phyloP scores from a whole-genome alignment of 2,888 invertebrate species.

The Euplexia lucipara region DNA sequence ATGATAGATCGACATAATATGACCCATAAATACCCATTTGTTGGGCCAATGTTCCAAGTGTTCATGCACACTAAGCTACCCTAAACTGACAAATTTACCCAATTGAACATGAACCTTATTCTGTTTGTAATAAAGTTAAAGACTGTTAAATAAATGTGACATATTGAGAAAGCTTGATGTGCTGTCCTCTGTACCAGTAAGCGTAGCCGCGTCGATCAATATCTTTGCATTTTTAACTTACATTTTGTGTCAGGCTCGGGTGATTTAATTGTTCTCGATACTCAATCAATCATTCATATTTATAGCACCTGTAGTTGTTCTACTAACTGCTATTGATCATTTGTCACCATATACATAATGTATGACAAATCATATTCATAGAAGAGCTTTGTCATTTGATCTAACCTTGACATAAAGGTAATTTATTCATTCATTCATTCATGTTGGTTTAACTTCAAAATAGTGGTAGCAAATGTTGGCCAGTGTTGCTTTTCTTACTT shows the following conservation, averaged over 20 bases:
- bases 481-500: conserved; percentile 22
- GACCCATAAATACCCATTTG: conserved; percentile 35
- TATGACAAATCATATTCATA: background rate
- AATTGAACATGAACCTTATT: too few relatives aligned
- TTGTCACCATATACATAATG: conserved; percentile 5
- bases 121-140: too few relatives aligned
- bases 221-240: conserved; percentile 1
- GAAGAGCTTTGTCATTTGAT: conserved; percentile 9
- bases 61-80: too few relatives aligned
- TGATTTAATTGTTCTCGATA: background rate
- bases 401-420: conserved; percentile 5
- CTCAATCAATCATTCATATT: background rate
- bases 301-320: background rate
- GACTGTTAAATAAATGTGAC: too few relatives aligned
- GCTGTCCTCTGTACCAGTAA: too few relatives aligned
- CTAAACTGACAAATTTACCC: too few relatives aligned
- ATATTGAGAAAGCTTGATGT: too few relatives aligned
- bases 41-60: conserved; percentile 29
- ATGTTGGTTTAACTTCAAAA: conserved; percentile 35
- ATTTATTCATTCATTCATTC: conserved; percentile 16
- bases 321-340: background rate
- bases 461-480: conserved; percentile 15
- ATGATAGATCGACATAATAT: conserved; percentile 73
- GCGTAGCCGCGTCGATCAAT: too few relatives aligned
- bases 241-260: background rate